Percentiles rank a stretch among this genome's conserved stretches.
Conservation (phyloP, 2,797 vertebrate genomes). For the Sciurus vulgaris region DNA sequence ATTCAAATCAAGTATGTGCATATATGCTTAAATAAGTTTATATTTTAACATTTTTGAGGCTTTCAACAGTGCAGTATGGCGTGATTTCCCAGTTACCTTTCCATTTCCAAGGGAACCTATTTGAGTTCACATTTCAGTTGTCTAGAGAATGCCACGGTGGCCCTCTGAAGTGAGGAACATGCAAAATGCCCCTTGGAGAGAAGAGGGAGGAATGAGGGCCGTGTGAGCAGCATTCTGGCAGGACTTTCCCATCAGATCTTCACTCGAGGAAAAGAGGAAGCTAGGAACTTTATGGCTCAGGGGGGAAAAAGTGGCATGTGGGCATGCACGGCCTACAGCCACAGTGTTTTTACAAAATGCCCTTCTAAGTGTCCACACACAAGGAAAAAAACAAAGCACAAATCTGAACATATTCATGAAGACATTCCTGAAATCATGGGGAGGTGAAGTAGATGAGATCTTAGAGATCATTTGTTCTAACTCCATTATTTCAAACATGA, state of each 20-base stretch:
- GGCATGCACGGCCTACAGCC: background rate
- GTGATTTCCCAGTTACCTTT: background rate
- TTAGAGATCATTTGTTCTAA: background rate
- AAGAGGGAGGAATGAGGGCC: background rate
- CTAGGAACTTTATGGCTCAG: background rate
- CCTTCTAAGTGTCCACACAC: background rate
- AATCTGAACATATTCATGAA: background rate
- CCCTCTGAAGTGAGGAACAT: background rate
- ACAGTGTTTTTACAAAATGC: background rate
- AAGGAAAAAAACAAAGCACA: background rate
- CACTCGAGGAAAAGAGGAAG: background rate
- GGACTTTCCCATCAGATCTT: background rate
- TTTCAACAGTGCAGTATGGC: background rate
- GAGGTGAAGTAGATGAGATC: background rate
- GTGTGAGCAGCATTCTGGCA: background rate
- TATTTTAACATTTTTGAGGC: background rate
- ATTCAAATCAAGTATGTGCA: background rate
- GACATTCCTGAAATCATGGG: background rate
- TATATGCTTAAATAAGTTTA: background rate
- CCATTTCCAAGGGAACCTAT: background rate
- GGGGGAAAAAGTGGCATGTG: background rate
- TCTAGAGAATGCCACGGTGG: rapidly evolving
- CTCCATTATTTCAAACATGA: background rate
- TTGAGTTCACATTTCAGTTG: background rate
- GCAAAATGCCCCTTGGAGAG: background rate